These are phyloP conservation scores for Sebastes melanostomus DNA, from an alignment of 2,797 vertebrate genomes.

Conservation along the genomic window DNA sequence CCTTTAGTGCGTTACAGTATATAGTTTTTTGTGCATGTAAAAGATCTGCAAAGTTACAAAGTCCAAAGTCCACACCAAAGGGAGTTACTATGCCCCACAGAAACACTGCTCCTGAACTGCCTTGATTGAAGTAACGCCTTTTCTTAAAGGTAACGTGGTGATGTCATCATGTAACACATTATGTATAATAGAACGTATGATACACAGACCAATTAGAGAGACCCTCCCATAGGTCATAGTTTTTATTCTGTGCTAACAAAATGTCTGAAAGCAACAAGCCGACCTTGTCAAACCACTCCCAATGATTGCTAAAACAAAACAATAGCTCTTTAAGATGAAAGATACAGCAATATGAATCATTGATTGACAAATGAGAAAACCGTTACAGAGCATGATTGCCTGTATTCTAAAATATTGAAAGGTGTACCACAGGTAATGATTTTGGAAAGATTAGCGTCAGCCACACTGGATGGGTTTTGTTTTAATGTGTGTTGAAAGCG, in stretches of 20 bases:
- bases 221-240: not conserved
- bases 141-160: no score
- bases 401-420: constrained; percentile 20
- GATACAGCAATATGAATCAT: not conserved
- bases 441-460: constrained; percentile 25
- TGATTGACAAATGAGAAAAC: not conserved
- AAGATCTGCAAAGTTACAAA: no score
- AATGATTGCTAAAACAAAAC: not conserved
- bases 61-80: no score
- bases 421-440: constrained; percentile 14
- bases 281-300: not conserved
- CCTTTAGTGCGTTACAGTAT: no score
- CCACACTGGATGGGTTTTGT: constrained; percentile 36
- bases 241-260: not conserved
- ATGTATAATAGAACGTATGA: not conserved
- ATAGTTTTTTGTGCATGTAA: no score
- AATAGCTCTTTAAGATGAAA: not conserved
- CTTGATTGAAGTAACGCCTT: no score
- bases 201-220: not conserved
- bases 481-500: constrained; percentile 51
- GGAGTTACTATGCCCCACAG: no score
- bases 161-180: no score
- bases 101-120: no score
- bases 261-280: not conserved
- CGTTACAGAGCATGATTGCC: not conserved